Evolutionary conservation across 2,797 vertebrate species (phyloP).

Genomic region (Argya squamiceps): DNA sequence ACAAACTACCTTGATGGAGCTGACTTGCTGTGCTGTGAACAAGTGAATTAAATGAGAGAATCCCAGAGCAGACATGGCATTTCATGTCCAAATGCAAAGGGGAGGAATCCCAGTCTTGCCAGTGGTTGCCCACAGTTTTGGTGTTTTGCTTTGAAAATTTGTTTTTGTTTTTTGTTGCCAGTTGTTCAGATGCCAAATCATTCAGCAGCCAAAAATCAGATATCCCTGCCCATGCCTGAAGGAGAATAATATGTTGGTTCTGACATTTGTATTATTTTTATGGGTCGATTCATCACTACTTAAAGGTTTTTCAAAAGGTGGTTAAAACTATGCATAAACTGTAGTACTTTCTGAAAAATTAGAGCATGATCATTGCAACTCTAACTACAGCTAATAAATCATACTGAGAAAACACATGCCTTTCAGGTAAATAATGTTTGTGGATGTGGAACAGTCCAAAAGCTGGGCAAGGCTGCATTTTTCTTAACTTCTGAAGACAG

Average conservation of each 20-base stretch:
- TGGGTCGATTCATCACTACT: neutral
- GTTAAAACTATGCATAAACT: constrained; percentile 13
- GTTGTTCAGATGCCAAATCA: constrained; percentile 6
- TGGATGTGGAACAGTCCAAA: neutral
- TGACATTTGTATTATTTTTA: constrained; percentile 21
- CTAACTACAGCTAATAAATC: constrained; percentile 19
- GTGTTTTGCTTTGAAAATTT: neutral
- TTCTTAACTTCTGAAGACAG: neutral
- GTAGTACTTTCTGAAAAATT: neutral
- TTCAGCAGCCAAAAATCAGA: neutral
- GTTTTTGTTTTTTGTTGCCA: neutral
- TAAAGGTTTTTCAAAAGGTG: constrained; percentile 26
- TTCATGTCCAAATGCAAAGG: neutral
- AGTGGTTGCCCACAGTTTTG: neutral
- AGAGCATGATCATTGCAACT: neutral
- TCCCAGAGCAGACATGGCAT: neutral
- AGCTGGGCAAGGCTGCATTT: neutral
- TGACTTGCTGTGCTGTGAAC: neutral
- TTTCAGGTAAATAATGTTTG: constrained; percentile 13
- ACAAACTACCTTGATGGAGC: neutral
- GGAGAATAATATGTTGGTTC: neutral
- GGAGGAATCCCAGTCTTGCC: neutral
- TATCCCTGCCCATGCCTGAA: neutral
- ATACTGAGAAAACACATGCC: constrained; percentile 13
- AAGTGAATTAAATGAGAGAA: neutral